These are phyloP conservation scores for Carcinoscorpius rotundicauda DNA, from an alignment of 1,140 invertebrate genomes.

Conservation along the genomic window DNA sequence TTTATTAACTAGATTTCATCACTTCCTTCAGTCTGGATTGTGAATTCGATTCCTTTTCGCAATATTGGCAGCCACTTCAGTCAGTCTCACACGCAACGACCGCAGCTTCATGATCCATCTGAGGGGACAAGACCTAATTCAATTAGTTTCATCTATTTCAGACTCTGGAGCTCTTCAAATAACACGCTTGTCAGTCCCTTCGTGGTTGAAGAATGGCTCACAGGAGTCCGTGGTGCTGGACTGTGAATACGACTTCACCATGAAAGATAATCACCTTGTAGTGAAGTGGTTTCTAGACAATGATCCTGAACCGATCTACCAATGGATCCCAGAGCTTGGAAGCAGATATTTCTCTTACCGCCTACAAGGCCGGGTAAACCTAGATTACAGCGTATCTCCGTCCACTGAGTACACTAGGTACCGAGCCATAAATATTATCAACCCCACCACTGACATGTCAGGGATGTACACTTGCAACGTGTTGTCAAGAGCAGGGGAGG, in stretches of 20 bases:
- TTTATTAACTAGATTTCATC: too few species aligned
- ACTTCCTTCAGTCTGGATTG: too few species aligned
- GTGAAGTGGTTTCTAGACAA: conserved; percentile 68
- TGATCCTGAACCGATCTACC: conserved; percentile 52
- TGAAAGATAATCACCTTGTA: conserved; percentile 43
- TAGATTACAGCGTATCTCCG: conserved; percentile 49
- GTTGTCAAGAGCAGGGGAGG: conserved; percentile 55
- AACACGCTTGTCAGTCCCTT: conserved; percentile 33
- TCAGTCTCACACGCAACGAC: too few species aligned
- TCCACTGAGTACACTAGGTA: conserved; percentile 54
- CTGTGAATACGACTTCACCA: conserved; percentile 52
- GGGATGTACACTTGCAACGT: conserved; percentile 65
- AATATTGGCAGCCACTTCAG: too few species aligned
- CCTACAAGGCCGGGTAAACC: conserved; percentile 51
- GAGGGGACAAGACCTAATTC: too few species aligned
- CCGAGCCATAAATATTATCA: conserved; percentile 57
- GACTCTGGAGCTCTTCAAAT: conserved; percentile 25
- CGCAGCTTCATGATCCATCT: too few species aligned
- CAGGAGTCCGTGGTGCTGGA: conserved; percentile 54
- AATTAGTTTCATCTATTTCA: too few species aligned
- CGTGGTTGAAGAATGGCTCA: conserved; percentile 48
- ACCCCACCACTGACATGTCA: conserved; percentile 56
- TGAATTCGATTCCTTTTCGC: too few species aligned
- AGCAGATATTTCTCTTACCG: conserved; percentile 45
- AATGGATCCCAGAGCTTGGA: conserved; percentile 54